phyloP scores from a whole-genome alignment of 2,888 invertebrate genomes.

The Trichogramma evanescens region DNA sequence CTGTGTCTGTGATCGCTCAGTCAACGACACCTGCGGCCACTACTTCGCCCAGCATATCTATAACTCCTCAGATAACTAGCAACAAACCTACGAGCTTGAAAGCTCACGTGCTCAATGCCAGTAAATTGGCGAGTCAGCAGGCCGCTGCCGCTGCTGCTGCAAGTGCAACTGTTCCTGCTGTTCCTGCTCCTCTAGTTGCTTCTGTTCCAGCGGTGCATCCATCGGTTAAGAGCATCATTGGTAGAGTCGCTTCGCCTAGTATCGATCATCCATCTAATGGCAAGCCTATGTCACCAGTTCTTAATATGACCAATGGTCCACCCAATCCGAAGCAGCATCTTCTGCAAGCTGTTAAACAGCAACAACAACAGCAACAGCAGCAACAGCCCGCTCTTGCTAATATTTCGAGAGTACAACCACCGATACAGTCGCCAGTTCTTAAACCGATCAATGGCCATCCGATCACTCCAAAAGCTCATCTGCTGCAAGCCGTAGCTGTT shows the following conservation, averaged over 20 bases:
- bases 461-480: slow-evolving; percentile 46
- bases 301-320: slow-evolving; percentile 36
- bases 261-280: slow-evolving; percentile 29
- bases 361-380: slow-evolving; percentile 27
- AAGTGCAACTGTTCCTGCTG: slow-evolving; percentile 32
- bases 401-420: slow-evolving; percentile 35
- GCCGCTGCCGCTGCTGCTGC: slow-evolving; percentile 33
- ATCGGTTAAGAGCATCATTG: neutral
- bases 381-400: slow-evolving; percentile 30
- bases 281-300: slow-evolving; percentile 43
- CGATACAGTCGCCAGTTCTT: slow-evolving; percentile 32
- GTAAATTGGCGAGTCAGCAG: slow-evolving; percentile 33
- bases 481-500: slow-evolving; percentile 46
- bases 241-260: slow-evolving; percentile 37
- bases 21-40: slow-evolving; percentile 10
- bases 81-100: slow-evolving; percentile 54
- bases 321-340: slow-evolving; percentile 48
- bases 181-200: slow-evolving; percentile 28
- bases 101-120: slow-evolving; percentile 56
- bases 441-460: slow-evolving; percentile 43
- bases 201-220: too few relatives aligned
- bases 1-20: slow-evolving; percentile 1
- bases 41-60: slow-evolving; percentile 20
- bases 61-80: too few relatives aligned
- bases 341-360: slow-evolving; percentile 47